phyloP scores from a whole-genome alignment of 30 jellyfish, hydroid and myxozoan species.

The Phacellophora camtschatica region DNA sequence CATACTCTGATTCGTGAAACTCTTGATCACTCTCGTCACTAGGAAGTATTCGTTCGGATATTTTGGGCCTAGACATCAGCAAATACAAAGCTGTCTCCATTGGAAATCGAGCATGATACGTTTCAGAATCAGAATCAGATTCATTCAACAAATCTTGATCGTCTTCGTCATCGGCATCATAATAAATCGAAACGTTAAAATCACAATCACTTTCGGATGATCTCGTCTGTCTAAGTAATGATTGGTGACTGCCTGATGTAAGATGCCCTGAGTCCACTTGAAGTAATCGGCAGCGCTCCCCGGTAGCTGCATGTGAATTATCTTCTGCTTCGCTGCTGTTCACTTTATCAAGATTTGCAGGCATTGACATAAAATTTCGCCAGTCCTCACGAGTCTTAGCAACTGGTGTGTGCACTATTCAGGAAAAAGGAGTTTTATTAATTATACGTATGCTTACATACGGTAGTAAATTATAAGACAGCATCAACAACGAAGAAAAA shows the following conservation, averaged over 20 bases:
- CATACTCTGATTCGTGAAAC: constrained; percentile 95
- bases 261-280: constrained; percentile 65
- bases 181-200: constrained; percentile 25
- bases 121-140: background rate
- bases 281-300: background rate
- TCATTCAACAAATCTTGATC: constrained; percentile 64
- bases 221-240: constrained; percentile 3
- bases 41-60: constrained; percentile 57
- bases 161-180: constrained; percentile 97
- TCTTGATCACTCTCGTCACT: constrained; percentile 92
- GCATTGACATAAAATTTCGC: constrained; percentile 65
- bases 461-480: too few species aligned
- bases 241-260: constrained; percentile 54
- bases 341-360: constrained; percentile 72
- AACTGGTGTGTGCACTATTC: constrained; percentile 59
- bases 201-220: constrained; percentile 73
- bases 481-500: too few species aligned
- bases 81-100: constrained; percentile 59
- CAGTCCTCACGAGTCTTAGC: constrained; percentile 51
- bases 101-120: constrained; percentile 23
- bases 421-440: too few species aligned
- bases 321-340: constrained; percentile 28
- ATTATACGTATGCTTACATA: too few species aligned
- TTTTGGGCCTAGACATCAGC: constrained; percentile 57
- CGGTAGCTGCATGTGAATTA: background rate